These are phyloP conservation scores for Pocillopora meandrina DNA, from an alignment of 92 coral and sea anemone species.

Conservation along the genomic window DNA sequence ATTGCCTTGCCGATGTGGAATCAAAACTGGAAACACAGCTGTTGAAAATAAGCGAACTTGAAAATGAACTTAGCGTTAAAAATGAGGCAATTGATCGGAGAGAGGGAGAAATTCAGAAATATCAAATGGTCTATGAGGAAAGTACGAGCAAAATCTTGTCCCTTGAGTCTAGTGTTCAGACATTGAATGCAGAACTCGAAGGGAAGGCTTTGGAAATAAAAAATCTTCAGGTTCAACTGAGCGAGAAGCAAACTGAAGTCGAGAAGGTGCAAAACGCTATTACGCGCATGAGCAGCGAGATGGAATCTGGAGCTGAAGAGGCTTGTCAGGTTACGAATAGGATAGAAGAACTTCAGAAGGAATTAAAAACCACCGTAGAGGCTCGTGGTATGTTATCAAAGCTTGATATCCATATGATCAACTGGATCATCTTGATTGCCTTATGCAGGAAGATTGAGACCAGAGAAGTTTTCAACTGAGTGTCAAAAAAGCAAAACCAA, in stretches of 20 bases:
- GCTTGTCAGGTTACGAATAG: conserved; percentile 42
- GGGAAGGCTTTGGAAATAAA: conserved; percentile 59
- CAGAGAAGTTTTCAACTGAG: too few species aligned
- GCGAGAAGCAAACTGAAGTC: conserved; percentile 47
- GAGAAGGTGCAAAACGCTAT: conserved; percentile 68
- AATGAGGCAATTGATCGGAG: conserved; percentile 62
- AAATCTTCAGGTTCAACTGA: conserved; percentile 63
- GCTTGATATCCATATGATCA: neutral
- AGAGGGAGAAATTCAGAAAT: conserved; percentile 70
- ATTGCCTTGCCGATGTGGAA: conserved; percentile 28
- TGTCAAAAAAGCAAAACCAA: too few species aligned
- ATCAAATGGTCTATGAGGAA: conserved; percentile 41
- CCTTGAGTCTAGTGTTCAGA: conserved; percentile 56
- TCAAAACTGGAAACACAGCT: conserved; percentile 51
- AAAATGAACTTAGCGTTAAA: conserved; percentile 58
- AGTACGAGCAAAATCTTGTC: conserved; percentile 27
- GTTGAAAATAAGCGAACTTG: conserved; percentile 41
- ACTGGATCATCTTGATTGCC: too few species aligned
- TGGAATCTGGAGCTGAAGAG: conserved; percentile 62
- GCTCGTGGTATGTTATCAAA: conserved; percentile 58
- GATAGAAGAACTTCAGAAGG: conserved; percentile 58
- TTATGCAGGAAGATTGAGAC: too few species aligned
- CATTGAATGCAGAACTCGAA: conserved; percentile 57
- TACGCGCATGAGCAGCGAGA: conserved; percentile 54
- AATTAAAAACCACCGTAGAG: conserved; percentile 49